Conservation (phyloP, 2,797 vertebrate species). For the Argentina silus region DNA sequence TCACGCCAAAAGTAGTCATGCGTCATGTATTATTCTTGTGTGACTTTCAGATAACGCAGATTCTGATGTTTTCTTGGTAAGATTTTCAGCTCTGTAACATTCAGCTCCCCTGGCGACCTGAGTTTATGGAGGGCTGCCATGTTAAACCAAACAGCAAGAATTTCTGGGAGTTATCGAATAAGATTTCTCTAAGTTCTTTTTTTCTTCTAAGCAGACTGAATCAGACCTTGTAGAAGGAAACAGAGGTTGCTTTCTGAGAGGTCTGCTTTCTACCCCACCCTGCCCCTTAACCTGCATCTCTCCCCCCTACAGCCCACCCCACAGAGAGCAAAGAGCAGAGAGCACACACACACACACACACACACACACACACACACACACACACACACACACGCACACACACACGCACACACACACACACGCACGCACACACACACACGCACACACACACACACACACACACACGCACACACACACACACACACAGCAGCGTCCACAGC, state of each 20-base stretch:
- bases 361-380: constrained; percentile 14
- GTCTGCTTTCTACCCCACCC: constrained; percentile 9
- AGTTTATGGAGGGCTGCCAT: background rate
- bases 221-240: constrained; percentile 37
- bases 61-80: background rate
- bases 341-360: constrained; percentile 3
- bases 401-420: constrained; percentile 14
- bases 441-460: constrained; percentile 15
- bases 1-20: background rate
- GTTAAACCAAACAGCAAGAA: background rate
- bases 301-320: background rate
- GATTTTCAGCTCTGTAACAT: background rate
- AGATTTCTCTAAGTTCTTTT: background rate
- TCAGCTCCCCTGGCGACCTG: background rate
- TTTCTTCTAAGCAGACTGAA: constrained; percentile 31
- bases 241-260: constrained; percentile 56
- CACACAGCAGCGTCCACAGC: background rate
- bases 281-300: background rate
- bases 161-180: background rate
- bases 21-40: too few species aligned
- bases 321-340: background rate
- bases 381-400: constrained; percentile 22
- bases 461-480: constrained; percentile 6
- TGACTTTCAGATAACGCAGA: background rate
- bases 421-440: constrained; percentile 13